A percentile compares a stretch with the other conserved stretches of the same genome.
Conservation (phyloP, 2,888 invertebrate genomes). For the Cylloceria caligata region DNA sequence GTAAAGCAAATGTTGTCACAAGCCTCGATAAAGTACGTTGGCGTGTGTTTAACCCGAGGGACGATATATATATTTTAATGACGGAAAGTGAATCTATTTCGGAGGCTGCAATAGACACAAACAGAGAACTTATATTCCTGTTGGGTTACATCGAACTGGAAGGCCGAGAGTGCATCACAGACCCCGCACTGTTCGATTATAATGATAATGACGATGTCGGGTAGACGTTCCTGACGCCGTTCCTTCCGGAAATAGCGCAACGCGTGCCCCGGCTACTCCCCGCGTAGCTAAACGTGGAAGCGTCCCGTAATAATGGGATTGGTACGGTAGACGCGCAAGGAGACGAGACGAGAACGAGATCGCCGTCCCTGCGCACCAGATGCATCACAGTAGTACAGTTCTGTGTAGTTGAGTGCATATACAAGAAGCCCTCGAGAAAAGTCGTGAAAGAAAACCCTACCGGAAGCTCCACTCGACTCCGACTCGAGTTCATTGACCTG, state of each 20-base stretch:
- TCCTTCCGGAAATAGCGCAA: conserved; percentile 61
- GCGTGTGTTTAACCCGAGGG: not conserved
- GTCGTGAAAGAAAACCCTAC: conserved; percentile 52
- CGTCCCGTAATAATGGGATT: conserved; percentile 42
- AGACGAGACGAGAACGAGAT: conserved; percentile 36
- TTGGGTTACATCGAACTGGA: conserved; percentile 26
- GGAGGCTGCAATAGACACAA: conserved; percentile 3
- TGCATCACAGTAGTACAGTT: not conserved
- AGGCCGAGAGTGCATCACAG: conserved; percentile 19
- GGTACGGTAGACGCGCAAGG: conserved; percentile 27
- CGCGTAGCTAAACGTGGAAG: conserved; percentile 12
- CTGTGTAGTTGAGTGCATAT: not conserved
- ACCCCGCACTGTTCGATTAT: conserved; percentile 28
- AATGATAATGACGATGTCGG: conserved; percentile 29
- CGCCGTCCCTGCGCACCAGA: conserved; percentile 27
- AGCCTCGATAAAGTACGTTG: conserved; percentile 41
- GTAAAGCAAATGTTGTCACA: conserved; percentile 46
- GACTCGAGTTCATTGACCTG: conserved; percentile 51
- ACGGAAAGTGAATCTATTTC: conserved; percentile 53
- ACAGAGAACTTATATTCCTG: conserved; percentile 23
- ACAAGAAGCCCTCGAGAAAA: conserved; percentile 38
- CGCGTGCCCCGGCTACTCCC: conserved; percentile 16
- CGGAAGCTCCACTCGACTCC: conserved; percentile 56
- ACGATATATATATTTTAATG: conserved; percentile 1
- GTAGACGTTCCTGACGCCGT: conserved; percentile 41